phyloP scores from a whole-genome alignment of 2,888 invertebrate genomes.

The Lottia gigantea region DNA sequence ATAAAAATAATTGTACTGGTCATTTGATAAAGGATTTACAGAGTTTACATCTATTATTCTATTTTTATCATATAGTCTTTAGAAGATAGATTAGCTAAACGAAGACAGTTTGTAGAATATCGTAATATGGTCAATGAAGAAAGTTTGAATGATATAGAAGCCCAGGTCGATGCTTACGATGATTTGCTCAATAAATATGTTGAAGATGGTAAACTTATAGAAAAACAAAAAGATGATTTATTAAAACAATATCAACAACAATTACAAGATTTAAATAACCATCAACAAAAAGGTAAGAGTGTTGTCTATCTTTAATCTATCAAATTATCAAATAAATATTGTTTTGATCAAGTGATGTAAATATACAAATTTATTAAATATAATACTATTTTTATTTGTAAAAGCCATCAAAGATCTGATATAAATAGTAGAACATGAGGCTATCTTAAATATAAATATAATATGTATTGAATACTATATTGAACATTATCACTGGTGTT shows the following conservation, averaged over 20 bases:
- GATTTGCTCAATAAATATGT: conserved; percentile 44
- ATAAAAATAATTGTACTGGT: too few relatives aligned
- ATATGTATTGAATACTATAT: too few relatives aligned
- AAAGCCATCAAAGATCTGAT: too few relatives aligned
- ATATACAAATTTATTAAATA: too few relatives aligned
- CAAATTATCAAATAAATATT: too few relatives aligned
- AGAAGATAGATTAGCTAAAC: conserved; percentile 57
- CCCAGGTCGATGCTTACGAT: conserved; percentile 40
- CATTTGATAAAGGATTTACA: not conserved
- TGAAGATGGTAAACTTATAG: conserved; percentile 46
- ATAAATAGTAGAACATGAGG: too few relatives aligned
- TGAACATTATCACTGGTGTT: too few relatives aligned
- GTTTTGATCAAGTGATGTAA: too few relatives aligned
- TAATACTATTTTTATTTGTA: too few relatives aligned
- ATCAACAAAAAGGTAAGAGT: conserved; percentile 40
- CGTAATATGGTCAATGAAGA: conserved; percentile 47
- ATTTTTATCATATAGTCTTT: conserved; percentile 43
- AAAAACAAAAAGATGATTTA: conserved; percentile 56
- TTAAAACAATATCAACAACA: conserved; percentile 51
- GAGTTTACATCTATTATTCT: not conserved
- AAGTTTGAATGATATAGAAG: conserved; percentile 34
- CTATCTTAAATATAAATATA: too few relatives aligned
- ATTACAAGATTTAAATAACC: conserved; percentile 39
- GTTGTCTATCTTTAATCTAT: too few relatives aligned
- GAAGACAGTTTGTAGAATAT: conserved; percentile 55